Evolutionary conservation across 1,140 invertebrate genomes (phyloP).

Genomic region (Cotesia vestalis): DNA sequence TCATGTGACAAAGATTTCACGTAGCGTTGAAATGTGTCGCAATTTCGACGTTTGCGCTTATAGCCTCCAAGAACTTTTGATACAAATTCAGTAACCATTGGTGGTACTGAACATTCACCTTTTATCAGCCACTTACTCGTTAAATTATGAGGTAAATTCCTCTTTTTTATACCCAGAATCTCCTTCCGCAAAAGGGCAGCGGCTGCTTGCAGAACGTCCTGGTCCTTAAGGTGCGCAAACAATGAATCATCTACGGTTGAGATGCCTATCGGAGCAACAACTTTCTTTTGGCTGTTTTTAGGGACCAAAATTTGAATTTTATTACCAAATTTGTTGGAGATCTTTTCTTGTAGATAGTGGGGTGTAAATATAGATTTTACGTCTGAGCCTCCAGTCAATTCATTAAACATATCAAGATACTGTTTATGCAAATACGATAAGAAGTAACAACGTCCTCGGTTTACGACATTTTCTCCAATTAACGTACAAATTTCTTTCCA

Average conservation of each 20-base stretch:
- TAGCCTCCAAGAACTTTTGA: conserved; percentile 34
- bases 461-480: neutral
- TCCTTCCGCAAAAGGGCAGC: conserved; percentile 41
- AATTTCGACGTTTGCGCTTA: conserved; percentile 13
- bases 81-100: conserved; percentile 37
- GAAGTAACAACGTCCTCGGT: neutral
- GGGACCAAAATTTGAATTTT: neutral
- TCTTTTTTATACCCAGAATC: conserved; percentile 31
- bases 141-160: conserved; percentile 41
- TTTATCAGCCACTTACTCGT: conserved; percentile 39
- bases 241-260: conserved; percentile 40
- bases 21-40: conserved; percentile 18
- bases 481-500: neutral
- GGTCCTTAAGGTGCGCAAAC: conserved; percentile 44
- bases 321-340: neutral
- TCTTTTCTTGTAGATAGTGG: neutral
- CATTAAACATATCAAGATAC: neutral
- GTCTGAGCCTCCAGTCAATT: neutral
- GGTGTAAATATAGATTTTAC: neutral
- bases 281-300: neutral
- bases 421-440: neutral
- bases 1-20: conserved; percentile 35
- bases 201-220: conserved; percentile 40
- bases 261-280: conserved; percentile 33
- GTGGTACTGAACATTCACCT: conserved; percentile 40